Percentiles rank a stretch among this genome's conserved stretches.
These are phyloP conservation scores for Proales similis DNA, from an alignment of 1,140 invertebrate genomes.

Conservation along the genomic window DNA sequence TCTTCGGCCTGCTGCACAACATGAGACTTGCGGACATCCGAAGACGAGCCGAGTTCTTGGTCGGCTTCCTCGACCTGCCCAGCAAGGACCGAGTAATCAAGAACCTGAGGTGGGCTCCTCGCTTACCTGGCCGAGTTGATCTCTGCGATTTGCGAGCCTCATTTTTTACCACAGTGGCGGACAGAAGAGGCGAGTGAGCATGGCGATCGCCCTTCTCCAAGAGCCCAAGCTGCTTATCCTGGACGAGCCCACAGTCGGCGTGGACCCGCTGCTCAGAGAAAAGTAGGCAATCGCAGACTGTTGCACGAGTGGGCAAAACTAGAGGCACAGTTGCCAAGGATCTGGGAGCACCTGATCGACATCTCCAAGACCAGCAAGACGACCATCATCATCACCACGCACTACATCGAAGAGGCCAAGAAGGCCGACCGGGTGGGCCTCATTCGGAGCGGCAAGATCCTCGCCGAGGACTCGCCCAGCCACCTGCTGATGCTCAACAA, in stretches of 20 bases:
- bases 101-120: constrained; percentile 19
- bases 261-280: constrained; percentile 78
- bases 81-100: constrained; percentile 32
- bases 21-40: constrained; percentile 72
- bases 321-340: constrained; percentile 58
- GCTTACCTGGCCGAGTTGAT: no score
- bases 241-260: constrained; percentile 87
- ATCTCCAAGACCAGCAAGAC: constrained; percentile 70
- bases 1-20: constrained; percentile 90
- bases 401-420: constrained; percentile 84
- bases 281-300: constrained; percentile 58
- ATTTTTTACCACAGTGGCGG: constrained; percentile 68
- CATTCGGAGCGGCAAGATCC: constrained; percentile 78
- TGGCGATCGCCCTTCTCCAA: constrained; percentile 85
- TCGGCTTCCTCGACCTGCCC: constrained; percentile 63
- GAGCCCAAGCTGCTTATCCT: constrained; percentile 83
- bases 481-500: constrained; percentile 71
- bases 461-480: constrained; percentile 83
- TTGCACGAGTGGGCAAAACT: background rate
- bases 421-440: constrained; percentile 80
- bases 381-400: constrained; percentile 85
- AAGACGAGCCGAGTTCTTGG: constrained; percentile 77
- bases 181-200: constrained; percentile 80
- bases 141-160: background rate
- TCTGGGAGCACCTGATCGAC: constrained; percentile 80